Evolutionary conservation across 2,113 vertebrate species (phyloP).

Genomic region (Chloroceryle aenea): DNA sequence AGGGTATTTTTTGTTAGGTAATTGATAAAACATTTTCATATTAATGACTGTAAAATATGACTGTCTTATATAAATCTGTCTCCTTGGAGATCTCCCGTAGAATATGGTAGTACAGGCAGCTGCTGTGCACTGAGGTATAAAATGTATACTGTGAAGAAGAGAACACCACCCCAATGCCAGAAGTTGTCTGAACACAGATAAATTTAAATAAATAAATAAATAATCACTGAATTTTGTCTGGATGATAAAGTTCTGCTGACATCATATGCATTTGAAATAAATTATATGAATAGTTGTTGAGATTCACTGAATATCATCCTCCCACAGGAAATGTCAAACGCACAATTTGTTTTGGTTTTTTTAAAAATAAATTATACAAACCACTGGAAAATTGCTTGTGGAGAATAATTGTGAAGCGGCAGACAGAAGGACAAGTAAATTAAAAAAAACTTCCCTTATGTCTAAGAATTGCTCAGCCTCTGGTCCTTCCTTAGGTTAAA

Average conservation of each 20-base stretch:
- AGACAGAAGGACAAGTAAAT: background rate
- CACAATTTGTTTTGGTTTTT: background rate
- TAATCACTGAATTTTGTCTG: background rate
- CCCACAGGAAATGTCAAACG: background rate
- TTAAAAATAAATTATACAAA: background rate
- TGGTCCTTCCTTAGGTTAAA: background rate
- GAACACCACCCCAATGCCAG: background rate
- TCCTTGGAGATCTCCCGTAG: slow-evolving; percentile 29
- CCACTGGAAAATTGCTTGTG: background rate
- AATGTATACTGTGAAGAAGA: slow-evolving; percentile 32
- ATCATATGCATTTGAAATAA: background rate
- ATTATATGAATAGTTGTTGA: background rate
- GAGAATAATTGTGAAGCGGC: background rate
- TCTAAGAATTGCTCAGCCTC: background rate
- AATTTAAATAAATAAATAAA: background rate
- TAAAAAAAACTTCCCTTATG: background rate
- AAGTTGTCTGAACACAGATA: background rate
- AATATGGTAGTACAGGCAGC: background rate
- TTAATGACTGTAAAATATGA: slow-evolving; percentile 73
- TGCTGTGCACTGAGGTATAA: slow-evolving; percentile 14
- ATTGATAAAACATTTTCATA: slow-evolving; percentile 77
- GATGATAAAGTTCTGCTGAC: background rate
- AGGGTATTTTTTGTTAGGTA: slow-evolving; percentile 69
- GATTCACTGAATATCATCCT: background rate
- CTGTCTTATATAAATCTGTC: slow-evolving; percentile 61